Base-by-base conservation (phyloP, 2,888 invertebrate species). In the Argyresthia goedartella region DNA sequence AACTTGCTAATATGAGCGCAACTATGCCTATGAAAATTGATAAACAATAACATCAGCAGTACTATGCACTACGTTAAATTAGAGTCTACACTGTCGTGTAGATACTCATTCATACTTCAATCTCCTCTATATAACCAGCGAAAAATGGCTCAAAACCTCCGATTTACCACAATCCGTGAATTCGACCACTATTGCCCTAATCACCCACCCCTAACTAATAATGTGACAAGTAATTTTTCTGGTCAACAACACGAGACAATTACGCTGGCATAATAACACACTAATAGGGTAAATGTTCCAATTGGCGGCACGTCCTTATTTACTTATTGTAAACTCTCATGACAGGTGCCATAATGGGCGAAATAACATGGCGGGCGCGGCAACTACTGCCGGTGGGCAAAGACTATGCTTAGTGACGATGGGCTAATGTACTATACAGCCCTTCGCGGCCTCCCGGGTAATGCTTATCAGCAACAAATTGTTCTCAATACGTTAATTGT, bases 251-350 rank as follows among this genome's bases (percentile, higher is more conserved):
- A 61, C 65, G 56, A 56, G 56, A 63, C 70, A 67, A 66, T 67
- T 75, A 69, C 73, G 78, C 76, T 74, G 59, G 73, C 76, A 73
- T 80, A 80, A 82, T 25, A 77, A 67, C 68, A 76, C 70, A 80
- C 80, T 82, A 79, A 80, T 73, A 74, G 73, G 78, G 74, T 76
- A 73, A 75, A 65, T 67, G 71, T 68, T 65, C 54, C 71, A 60
- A 65, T 66, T 60, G 66, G 67, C 55, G 62, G 67, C 75, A 67
- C 71, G 72, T 73, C 72, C 77, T 76, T 86, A 84, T 86, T 86
- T 86, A 85, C 85, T 84, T 84, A 82, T 81, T 84, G 85, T 84
- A 82, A 84, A 84, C 85, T 82, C 80, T 76, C 81, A 82, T 87
- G 87, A 86, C 87, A 87, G 86, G 79, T 80, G 71, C 76, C 82